Base-by-base conservation (phyloP, 2,797 vertebrate genomes). In the Acanthis flammea region DNA sequence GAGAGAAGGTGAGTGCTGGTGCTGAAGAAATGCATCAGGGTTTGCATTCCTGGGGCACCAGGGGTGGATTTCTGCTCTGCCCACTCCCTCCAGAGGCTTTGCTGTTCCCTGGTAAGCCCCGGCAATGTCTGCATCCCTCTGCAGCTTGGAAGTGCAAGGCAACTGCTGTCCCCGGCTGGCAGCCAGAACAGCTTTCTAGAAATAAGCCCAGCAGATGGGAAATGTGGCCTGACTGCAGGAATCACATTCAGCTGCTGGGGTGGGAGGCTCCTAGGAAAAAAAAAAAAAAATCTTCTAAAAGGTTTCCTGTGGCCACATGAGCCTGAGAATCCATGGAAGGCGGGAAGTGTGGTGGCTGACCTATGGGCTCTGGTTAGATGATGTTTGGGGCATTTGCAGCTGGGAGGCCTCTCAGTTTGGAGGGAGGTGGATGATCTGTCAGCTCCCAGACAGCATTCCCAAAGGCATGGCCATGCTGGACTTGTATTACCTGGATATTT, bases 181-280 rank as follows among this genome's bases (percentile, higher is more conserved):
- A 74, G 85, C 60, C 71, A 72, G 62, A 65, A 71, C 22, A 10
- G n/a, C 74, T 92, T 91, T 58, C 72, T 85, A 67, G 63, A 91
- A 91, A 58, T 61, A 60, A 82, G 31, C 67, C 55, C 53, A 70
- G 54, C 67, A 89, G 33, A 60, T 63, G 57, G 48, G 55, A 81
- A 86, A 72, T 31, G 28, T 6, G 6, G 44, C 45, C 57, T 92
- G 60, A 58, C 62, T 87, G 91, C 33, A 87, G 60, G 19, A 63
- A 50, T 47, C 9, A 3, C 37, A 35, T 42, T 11, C 21, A 58
- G 62, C 31, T 67, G 37, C 31, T n/a, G 24, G 11, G 22, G n/a
- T n/a, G 39, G 81, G 66, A 85, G 62, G 19, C 18, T 61, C 50
- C n/a, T 10, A 31, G 14, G 41, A 4, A 13, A n/a, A 35, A 55